Conservation (phyloP, 1,140 invertebrate species). For the Idris sp. region DNA sequence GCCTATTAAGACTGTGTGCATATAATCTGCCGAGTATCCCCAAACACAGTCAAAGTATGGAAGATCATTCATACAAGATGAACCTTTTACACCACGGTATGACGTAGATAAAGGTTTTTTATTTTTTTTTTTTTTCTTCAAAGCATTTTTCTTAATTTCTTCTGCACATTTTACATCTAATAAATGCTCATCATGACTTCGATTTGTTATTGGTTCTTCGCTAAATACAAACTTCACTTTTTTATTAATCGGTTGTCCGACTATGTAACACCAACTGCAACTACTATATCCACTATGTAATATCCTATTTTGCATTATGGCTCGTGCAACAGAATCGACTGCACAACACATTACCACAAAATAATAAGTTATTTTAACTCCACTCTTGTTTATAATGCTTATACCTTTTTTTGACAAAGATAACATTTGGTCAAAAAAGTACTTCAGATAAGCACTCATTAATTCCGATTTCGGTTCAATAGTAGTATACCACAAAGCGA, state of each 20-base stretch:
- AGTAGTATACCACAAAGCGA: conserved; percentile 19
- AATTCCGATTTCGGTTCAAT: conserved; percentile 29
- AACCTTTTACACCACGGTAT: conserved; percentile 57
- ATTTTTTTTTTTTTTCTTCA: too few species aligned
- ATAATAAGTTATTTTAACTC: conserved; percentile 20
- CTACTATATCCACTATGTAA: too few species aligned
- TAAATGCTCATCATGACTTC: too few species aligned
- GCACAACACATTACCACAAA: conserved; percentile 7
- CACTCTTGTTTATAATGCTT: conserved; percentile 12
- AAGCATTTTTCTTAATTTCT: too few species aligned
- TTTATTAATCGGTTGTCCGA: too few species aligned
- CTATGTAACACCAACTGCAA: too few species aligned
- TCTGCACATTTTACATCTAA: too few species aligned
- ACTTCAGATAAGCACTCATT: conserved; percentile 44
- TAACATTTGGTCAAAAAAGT: conserved; percentile 23
- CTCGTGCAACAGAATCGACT: conserved; percentile 59
- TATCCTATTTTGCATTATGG: too few species aligned
- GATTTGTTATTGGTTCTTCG: too few species aligned
- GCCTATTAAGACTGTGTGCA: conserved; percentile 12
- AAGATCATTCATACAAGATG: conserved; percentile 11
- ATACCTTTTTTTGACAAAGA: conserved; percentile 19
- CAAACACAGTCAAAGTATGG: conserved; percentile 52
- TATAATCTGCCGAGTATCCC: conserved; percentile 53
- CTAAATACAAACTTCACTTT: too few species aligned
- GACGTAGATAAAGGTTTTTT: too few species aligned